Conservation (phyloP, 2,888 invertebrate genomes). For the Xestia c-nigrum region DNA sequence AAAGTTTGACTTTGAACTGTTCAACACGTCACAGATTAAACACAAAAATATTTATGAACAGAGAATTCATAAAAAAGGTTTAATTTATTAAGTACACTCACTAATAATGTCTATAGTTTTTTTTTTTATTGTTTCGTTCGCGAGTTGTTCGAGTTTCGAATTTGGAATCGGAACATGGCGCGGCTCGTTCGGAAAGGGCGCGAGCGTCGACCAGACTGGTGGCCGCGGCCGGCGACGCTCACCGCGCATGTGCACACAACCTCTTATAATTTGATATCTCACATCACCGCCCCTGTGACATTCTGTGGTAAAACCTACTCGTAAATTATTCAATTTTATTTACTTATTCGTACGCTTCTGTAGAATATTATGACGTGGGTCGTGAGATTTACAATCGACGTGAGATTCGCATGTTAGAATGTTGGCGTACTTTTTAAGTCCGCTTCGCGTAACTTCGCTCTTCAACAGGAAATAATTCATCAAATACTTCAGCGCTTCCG, state of each 20-base stretch:
- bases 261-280: conserved; percentile 89
- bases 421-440: conserved; percentile 36
- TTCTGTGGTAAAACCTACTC: conserved; percentile 86
- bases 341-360: conserved; percentile 81
- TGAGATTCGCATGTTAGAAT: conserved; percentile 39
- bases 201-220: conserved; percentile 85
- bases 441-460: conserved; percentile 39
- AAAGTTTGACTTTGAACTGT: conserved; percentile 68
- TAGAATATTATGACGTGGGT: conserved; percentile 75
- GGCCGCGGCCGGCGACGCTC: conserved; percentile 71
- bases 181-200: conserved; percentile 79
- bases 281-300: conserved; percentile 88
- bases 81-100: conserved; percentile 57
- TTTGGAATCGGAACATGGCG: conserved; percentile 75
- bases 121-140: conserved; percentile 68
- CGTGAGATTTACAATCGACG: conserved; percentile 69
- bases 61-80: conserved; percentile 15
- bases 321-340: conserved; percentile 88
- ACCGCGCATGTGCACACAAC: conserved; percentile 85
- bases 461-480: conserved; percentile 47
- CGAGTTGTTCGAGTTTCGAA: conserved; percentile 77
- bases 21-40: conserved; percentile 68
- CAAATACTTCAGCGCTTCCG: conserved; percentile 40
- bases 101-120: conserved; percentile 62
- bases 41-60: conserved; percentile 47